Evolutionary conservation across 2,113 vertebrate species (phyloP).

Genomic region (Seriola aureovittata): DNA sequence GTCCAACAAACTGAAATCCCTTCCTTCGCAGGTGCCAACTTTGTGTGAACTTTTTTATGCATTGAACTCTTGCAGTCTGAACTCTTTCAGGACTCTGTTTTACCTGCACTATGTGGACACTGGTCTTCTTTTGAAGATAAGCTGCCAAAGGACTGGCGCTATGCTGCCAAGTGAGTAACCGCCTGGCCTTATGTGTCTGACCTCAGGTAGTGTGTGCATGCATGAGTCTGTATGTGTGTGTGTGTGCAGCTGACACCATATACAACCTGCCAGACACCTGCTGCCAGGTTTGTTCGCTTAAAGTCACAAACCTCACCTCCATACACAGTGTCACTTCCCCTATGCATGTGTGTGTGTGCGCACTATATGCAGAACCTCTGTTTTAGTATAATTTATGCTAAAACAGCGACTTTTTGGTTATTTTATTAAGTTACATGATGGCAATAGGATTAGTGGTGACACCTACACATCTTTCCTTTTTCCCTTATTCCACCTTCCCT

Average conservation of each 20-base stretch:
- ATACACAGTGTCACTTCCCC: not conserved
- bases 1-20: constrained; percentile 12
- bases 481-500: constrained; percentile 36
- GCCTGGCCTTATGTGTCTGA: constrained; percentile 50
- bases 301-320: constrained; percentile 5
- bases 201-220: constrained; percentile 38
- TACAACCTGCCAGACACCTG: constrained; percentile 41
- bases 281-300: constrained; percentile 11
- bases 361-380: not conserved
- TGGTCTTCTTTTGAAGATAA: constrained; percentile 86
- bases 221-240: constrained; percentile 3
- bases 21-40: not conserved
- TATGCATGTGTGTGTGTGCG: not conserved
- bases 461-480: constrained; percentile 15
- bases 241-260: constrained; percentile 6
- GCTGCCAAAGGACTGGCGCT: constrained; percentile 85
- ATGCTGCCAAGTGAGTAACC: constrained; percentile 82
- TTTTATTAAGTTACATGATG: not conserved
- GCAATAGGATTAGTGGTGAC: not conserved
- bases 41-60: constrained; percentile 4
- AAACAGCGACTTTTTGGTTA: not conserved
- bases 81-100: constrained; percentile 82
- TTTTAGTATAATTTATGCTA: not conserved
- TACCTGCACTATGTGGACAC: constrained; percentile 85
- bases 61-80: constrained; percentile 1